A percentile compares a stretch with the other conserved stretches of the same genome.
Evolutionary conservation across 2,888 invertebrate species (phyloP).

Genomic region (Drosophila buzzatii): DNA sequence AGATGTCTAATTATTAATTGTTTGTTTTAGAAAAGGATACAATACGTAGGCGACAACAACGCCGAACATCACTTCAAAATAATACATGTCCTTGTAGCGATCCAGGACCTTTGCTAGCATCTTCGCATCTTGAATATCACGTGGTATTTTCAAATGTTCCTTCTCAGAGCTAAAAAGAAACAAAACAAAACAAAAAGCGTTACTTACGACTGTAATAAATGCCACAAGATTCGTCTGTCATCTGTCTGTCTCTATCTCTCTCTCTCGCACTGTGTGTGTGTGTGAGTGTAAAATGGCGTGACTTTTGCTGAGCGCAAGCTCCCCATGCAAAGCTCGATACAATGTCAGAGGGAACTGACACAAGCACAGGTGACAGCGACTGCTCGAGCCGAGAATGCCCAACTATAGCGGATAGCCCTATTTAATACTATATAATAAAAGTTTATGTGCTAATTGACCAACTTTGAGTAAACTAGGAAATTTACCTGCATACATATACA

Average conservation of each 20-base stretch:
- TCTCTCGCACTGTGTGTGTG: background rate
- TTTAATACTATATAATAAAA: slow-evolving; percentile 2
- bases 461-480: background rate
- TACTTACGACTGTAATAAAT: slow-evolving; percentile 37
- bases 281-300: slow-evolving; percentile 59
- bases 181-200: slow-evolving; percentile 5
- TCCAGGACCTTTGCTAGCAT: slow-evolving; percentile 95
- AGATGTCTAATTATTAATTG: background rate
- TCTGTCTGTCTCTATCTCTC: background rate
- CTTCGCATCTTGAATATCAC: slow-evolving; percentile 98
- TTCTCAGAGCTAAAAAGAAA: slow-evolving; percentile 90
- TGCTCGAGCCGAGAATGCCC: slow-evolving; percentile 2
- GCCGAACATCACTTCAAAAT: slow-evolving; percentile 95
- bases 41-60: slow-evolving; percentile 97
- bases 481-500: background rate
- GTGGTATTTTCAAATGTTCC: slow-evolving; percentile 94
- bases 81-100: slow-evolving; percentile 96
- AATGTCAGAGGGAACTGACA: slow-evolving; percentile 12
- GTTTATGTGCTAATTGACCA: slow-evolving; percentile 1
- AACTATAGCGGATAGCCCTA: background rate
- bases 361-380: slow-evolving; percentile 3
- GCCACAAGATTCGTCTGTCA: slow-evolving; percentile 8
- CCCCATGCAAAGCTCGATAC: slow-evolving; percentile 18
- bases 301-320: slow-evolving; percentile 35
- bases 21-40: slow-evolving; percentile 92